Base-by-base conservation (phyloP, 1,140 invertebrate species). In the Lordiphosa mommai region DNA sequence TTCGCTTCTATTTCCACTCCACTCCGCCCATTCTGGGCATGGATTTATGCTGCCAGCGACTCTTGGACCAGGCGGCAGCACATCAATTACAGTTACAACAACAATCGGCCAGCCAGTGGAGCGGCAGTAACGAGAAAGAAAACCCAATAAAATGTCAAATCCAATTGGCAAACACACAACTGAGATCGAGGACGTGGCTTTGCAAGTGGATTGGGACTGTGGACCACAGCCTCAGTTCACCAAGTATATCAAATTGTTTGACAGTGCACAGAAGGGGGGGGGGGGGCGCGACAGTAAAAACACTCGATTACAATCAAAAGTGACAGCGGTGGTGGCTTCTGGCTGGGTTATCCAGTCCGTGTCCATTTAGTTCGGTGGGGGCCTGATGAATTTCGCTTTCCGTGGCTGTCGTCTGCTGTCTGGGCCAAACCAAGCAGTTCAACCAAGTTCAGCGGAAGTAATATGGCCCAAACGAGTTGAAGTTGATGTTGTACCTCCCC, bases 71-170 rank as follows among this genome's bases (percentile, higher is more conserved):
- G 55, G 37, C 73, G 67, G 30, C 58, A 56, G 72, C 53, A 71
- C 72, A 77, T 77, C 65, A 74, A 63, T 59, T 32, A 36, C 29
- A 4, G 33, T 46, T 55, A 51, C 40, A 53, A 40, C 33, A 46
- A 34, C 65, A 51, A 72, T 50, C 58, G 47, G 44, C 59, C 34
- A 70, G 47, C 44, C 71, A 82, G 57, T 71, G 53, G 56, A 77
- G 72, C 77, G 77, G 68, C 77, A 82, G 72, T 84, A 82, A 82
- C 76, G 67, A 84, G 76, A 69, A 57, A 37, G 46, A 64, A 82
- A 84, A 76, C 79, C 77, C 77, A 82, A 82, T 82, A 82, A 82
- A 82, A 82, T 82, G 77, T 82, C 77, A 82, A 82, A 84, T 84
- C 77, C 77, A 82, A 82, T 82, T 82, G 77, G 77, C 76, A 82